Percentiles rank a stretch among this genome's conserved stretches.
Conservation (phyloP, 2,888 invertebrate genomes). For the Bellardia bayeri region DNA sequence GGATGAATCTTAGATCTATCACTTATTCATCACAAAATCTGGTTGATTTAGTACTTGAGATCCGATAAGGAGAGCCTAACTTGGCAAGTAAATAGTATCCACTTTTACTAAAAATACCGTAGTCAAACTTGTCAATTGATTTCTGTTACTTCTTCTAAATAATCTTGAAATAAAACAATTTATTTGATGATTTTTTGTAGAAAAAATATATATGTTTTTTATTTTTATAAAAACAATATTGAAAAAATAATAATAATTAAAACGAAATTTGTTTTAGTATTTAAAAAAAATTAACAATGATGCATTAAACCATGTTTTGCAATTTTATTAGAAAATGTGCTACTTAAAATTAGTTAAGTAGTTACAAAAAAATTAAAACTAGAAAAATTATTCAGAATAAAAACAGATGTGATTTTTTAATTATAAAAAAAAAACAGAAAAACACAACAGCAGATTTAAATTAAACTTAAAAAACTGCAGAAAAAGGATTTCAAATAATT, state of each 20-base stretch:
- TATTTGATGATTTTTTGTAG: conserved; percentile 41
- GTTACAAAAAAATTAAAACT: conserved; percentile 61
- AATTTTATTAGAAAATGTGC: conserved; percentile 71
- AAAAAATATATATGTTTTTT: conserved; percentile 65
- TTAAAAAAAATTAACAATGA: conserved; percentile 71
- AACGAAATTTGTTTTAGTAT: conserved; percentile 62
- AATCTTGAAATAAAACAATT: neutral
- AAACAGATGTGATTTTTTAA: conserved; percentile 50
- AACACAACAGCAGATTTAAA: conserved; percentile 67
- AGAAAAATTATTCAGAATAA: conserved; percentile 56
- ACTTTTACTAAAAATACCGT: too few relatives aligned
- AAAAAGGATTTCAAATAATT: conserved; percentile 42
- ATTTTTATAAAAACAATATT: conserved; percentile 62
- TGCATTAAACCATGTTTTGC: conserved; percentile 73
- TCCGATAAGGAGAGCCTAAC: too few relatives aligned
- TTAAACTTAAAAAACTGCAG: conserved; percentile 56
- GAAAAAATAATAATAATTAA: conserved; percentile 50
- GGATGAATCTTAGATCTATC: too few relatives aligned
- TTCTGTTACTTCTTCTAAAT: too few relatives aligned
- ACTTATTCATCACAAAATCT: too few relatives aligned
- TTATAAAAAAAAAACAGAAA: conserved; percentile 64
- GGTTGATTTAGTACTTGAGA: too few relatives aligned
- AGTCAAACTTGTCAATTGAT: too few relatives aligned
- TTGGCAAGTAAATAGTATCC: too few relatives aligned
- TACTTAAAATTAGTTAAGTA: conserved; percentile 73